Conservation (phyloP, 2,888 invertebrate genomes). For the Syritta pipiens region DNA sequence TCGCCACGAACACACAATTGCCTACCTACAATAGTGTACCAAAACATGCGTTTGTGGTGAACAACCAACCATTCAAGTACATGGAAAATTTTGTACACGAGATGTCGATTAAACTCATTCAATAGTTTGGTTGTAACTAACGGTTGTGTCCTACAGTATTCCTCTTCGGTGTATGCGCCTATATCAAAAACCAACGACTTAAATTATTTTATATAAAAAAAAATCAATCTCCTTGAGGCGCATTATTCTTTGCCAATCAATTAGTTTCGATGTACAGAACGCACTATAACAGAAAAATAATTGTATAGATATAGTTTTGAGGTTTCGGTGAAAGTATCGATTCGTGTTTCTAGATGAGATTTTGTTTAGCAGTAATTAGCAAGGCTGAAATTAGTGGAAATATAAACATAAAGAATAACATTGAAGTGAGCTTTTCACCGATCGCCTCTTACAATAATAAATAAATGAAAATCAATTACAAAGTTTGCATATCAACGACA, state of each 20-base stretch:
- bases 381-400: slow-evolving; percentile 11
- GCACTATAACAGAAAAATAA: not conserved
- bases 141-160: too few relatives aligned
- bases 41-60: slow-evolving; percentile 9
- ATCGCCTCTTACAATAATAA: slow-evolving; percentile 49
- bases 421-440: slow-evolving; percentile 29
- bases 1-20: slow-evolving; percentile 1
- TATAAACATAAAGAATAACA: slow-evolving; percentile 26
- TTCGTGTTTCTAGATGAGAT: slow-evolving; percentile 11
- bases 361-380: slow-evolving; percentile 27
- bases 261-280: too few relatives aligned
- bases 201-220: too few relatives aligned
- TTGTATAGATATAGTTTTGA: slow-evolving; percentile 16
- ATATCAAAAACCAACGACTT: too few relatives aligned
- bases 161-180: too few relatives aligned
- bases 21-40: not conserved
- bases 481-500: slow-evolving; percentile 61
- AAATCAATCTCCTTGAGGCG: too few relatives aligned
- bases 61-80: not conserved
- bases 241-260: too few relatives aligned
- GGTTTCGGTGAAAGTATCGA: slow-evolving; percentile 4
- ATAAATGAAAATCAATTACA: slow-evolving; percentile 62
- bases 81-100: not conserved
- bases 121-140: not conserved
- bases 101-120: not conserved